Evolutionary conservation across 1,140 invertebrate species (phyloP), one percentile per base, ranked within the genome.

Genomic region (Rhyzopertha dominica): DNA sequence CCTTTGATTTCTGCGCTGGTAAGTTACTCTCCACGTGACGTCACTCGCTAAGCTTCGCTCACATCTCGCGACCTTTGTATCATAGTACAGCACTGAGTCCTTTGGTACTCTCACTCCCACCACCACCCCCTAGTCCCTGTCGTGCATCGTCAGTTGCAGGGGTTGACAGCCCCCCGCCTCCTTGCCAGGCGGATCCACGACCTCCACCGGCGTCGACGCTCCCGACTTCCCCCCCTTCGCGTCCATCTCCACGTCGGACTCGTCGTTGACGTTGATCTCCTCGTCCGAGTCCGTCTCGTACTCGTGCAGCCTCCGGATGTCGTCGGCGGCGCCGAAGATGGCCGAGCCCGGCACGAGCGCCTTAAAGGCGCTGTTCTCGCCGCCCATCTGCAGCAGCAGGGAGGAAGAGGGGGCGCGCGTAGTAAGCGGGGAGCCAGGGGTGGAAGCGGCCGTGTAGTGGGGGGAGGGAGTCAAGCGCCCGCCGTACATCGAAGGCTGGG

Each of bases 331-430:
- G 61, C 59, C n/a, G n/a, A n/a, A n/a, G 17, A 68, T 56, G 19
- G 65, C 39, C 46, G 65, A 67, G 58, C 49, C 42, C 30, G 78
- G 68, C 54, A 77, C 72, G 53, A 84, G 75, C n/a, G 82, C 76
- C 34, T 81, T 82, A 67, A 90, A 90, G 1, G 87, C 87, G 63
- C 84, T 87, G 75, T 89, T 85, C 72, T 90, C 85, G 67, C 87
- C 87, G 61, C 85, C 87, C 84, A 89, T 88, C 40, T 65, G 62
- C 19, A 62, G 60, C 19, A 62, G 53, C 36, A 61, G 56, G 10
- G 61, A 53, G 23, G 56, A 48, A 32, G 48, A 38, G 23, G 39
- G 32, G 13, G 49, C 51, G 38, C 43, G 39, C 29, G 61, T 62
- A 50, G 49, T 52, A 59, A 54, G 56, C 46, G 57, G 63, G 43